Evolutionary conservation across 2,797 vertebrate genomes (phyloP).

Genomic region (Scomberomorus guttatus): DNA sequence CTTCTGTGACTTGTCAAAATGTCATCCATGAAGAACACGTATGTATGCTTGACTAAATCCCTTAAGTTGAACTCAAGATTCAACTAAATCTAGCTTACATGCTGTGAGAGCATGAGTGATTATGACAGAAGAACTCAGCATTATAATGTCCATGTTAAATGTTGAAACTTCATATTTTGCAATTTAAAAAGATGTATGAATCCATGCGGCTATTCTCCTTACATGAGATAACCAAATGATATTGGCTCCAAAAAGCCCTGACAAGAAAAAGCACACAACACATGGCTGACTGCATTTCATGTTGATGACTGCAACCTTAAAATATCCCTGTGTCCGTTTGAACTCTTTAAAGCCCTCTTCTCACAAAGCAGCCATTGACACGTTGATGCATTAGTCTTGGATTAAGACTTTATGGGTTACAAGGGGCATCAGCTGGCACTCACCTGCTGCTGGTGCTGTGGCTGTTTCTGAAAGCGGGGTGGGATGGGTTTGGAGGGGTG

Average conservation of each 20-base stretch:
- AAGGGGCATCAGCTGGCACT: slow-evolving; percentile 27
- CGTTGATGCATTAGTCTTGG: slow-evolving; percentile 19
- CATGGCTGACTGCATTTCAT: background rate
- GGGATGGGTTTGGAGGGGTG: slow-evolving; percentile 90
- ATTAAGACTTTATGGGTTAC: slow-evolving; percentile 20
- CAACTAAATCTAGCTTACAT: background rate
- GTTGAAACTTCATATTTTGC: background rate
- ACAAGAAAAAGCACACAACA: slow-evolving; percentile 5
- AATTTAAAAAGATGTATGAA: background rate
- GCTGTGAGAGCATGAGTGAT: background rate
- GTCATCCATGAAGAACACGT: background rate
- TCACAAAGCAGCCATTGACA: slow-evolving; percentile 21
- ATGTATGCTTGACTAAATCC: background rate
- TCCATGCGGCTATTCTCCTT: background rate
- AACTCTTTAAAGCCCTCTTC: slow-evolving; percentile 13
- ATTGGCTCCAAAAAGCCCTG: background rate
- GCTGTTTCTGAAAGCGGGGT: slow-evolving; percentile 94
- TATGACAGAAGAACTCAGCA: background rate
- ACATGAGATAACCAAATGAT: slow-evolving; percentile 1
- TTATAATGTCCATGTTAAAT: background rate
- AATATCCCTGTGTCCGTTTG: background rate
- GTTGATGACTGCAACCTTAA: background rate
- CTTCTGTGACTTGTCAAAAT: background rate
- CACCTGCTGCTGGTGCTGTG: slow-evolving; percentile 81
- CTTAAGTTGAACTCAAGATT: background rate